These are phyloP conservation scores for Ecdyonurus torrentis DNA, from an alignment of 2,888 invertebrate species.

Conservation along the genomic window DNA sequence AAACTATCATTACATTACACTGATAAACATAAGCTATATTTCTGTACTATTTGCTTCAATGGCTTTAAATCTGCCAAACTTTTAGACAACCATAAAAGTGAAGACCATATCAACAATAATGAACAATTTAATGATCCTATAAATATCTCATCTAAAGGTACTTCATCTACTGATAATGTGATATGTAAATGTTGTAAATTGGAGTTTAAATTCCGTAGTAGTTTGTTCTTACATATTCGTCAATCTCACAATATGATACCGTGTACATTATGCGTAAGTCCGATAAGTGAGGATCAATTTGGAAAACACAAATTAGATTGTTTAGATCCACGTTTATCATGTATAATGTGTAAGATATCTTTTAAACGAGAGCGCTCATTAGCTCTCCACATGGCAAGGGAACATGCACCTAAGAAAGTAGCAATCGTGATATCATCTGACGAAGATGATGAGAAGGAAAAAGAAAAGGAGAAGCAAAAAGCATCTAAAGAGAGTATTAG, in stretches of 20 bases:
- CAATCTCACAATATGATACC: not conserved
- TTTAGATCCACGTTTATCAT: not conserved
- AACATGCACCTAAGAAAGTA: too few species aligned
- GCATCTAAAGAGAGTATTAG: too few species aligned
- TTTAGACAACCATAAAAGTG: not conserved
- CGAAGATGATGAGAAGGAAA: too few species aligned
- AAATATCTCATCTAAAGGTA: too few species aligned
- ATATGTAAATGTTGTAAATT: not conserved
- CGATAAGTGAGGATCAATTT: not conserved
- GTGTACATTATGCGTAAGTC: not conserved
- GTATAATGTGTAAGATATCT: not conserved
- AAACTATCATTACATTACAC: not conserved
- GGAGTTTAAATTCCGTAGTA: not conserved
- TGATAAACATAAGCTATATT: not conserved
- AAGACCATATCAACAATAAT: not conserved
- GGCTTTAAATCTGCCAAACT: not conserved
- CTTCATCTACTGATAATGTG: too few species aligned
- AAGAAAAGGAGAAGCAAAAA: too few species aligned
- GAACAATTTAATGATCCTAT: not conserved
- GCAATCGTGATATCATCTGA: too few species aligned
- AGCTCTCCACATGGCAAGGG: too few species aligned
- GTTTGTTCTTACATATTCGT: not conserved
- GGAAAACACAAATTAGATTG: not conserved
- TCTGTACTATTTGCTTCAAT: not conserved
- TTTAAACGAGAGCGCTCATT: too few species aligned